Conservation (phyloP, 2,113 vertebrate species). For the Apodemus speciosus region DNA sequence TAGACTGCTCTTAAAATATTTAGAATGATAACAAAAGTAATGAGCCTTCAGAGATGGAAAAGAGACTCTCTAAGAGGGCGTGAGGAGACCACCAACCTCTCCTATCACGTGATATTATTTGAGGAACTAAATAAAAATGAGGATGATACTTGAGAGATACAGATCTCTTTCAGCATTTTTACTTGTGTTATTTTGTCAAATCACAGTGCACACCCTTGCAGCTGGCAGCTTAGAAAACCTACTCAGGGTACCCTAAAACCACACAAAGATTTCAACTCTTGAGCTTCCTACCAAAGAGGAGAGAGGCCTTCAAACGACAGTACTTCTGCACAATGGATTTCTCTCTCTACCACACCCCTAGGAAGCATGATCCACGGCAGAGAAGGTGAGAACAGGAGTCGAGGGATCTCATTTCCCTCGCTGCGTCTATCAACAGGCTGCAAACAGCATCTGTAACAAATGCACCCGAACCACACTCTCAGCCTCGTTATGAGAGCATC, state of each 20-base stretch:
- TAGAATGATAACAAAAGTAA: not conserved
- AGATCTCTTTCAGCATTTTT: fast-evolving
- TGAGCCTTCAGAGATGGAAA: not conserved
- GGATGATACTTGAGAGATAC: not conserved
- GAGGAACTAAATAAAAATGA: not conserved
- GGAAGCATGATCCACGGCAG: not conserved
- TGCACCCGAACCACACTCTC: too few species aligned
- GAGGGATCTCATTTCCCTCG: not conserved
- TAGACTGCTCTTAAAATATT: not conserved
- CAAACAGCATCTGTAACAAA: not conserved
- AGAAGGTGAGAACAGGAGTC: not conserved
- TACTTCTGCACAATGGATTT: not conserved
- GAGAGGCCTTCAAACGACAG: too few species aligned
- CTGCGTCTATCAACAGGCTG: not conserved
- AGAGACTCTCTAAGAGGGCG: not conserved
- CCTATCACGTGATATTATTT: not conserved
- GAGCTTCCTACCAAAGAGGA: not conserved
- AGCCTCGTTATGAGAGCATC: not conserved
- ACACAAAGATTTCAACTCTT: not conserved
- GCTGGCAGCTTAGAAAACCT: not conserved
- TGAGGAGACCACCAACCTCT: not conserved
- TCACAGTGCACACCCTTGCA: too few species aligned
- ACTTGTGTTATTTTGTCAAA: too few species aligned
- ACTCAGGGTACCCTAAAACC: not conserved
- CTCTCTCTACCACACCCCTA: not conserved